Evolutionary conservation across 92 coral and sea anemone genomes (phyloP).

Genomic region (Phenganax stokvisi): DNA sequence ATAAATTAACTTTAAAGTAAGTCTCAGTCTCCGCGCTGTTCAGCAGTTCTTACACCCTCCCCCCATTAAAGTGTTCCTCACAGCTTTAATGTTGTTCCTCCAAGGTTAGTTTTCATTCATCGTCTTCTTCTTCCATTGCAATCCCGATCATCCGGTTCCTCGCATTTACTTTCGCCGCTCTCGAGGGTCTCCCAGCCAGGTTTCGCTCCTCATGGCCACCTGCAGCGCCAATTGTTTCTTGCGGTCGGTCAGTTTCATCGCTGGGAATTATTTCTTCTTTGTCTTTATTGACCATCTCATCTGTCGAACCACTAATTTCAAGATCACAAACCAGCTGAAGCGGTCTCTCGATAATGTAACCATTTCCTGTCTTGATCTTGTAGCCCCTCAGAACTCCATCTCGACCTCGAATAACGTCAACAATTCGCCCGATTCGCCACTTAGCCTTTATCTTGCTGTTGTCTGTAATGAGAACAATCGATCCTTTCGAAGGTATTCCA

Average conservation of each 20-base stretch:
- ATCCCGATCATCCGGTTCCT: neutral
- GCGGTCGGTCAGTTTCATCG: neutral
- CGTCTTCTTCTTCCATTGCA: neutral
- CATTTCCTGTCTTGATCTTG: slow-evolving; percentile 1
- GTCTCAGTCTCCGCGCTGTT: too few relatives aligned
- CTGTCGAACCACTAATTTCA: neutral
- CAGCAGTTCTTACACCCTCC: neutral
- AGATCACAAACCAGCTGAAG: slow-evolving; percentile 5
- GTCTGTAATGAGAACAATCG: neutral
- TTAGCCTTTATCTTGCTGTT: neutral
- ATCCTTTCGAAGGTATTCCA: neutral
- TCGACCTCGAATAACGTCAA: neutral
- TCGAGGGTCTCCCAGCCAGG: neutral
- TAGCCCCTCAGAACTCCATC: slow-evolving; percentile 10
- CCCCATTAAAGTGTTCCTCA: slow-evolving; percentile 15
- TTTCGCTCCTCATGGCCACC: neutral
- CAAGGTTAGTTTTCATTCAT: neutral
- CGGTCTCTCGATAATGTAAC: neutral
- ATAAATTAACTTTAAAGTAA: too few relatives aligned
- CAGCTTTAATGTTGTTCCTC: too few relatives aligned
- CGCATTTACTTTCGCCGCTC: neutral
- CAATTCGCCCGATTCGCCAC: slow-evolving; percentile 8
- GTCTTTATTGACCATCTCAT: neutral
- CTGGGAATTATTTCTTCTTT: too few relatives aligned
- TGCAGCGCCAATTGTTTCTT: neutral